Conservation (phyloP, 2,797 vertebrate genomes). For the Centropyge bicolor region DNA sequence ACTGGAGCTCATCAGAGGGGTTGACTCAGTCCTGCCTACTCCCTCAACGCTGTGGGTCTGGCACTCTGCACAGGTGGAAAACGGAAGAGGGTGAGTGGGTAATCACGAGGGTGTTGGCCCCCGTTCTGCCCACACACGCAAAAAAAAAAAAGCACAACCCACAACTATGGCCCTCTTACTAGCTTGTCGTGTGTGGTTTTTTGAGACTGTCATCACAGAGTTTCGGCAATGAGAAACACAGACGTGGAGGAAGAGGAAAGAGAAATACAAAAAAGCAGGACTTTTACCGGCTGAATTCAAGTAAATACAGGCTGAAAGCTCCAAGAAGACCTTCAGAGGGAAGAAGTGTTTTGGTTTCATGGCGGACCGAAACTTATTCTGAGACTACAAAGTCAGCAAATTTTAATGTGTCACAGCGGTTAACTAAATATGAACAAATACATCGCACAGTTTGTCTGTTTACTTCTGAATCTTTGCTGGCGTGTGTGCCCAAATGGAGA, state of each 20-base stretch:
- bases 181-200: slow-evolving; percentile 74
- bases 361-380: slow-evolving; percentile 42
- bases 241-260: slow-evolving; percentile 48
- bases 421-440: slow-evolving; percentile 61
- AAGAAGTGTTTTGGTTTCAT: slow-evolving; percentile 61
- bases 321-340: slow-evolving; percentile 28
- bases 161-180: slow-evolving; percentile 80
- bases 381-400: slow-evolving; percentile 59
- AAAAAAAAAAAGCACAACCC: slow-evolving; percentile 58
- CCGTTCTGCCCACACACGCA: slow-evolving; percentile 62
- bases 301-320: slow-evolving; percentile 31
- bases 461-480: slow-evolving; percentile 47
- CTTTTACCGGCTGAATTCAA: slow-evolving; percentile 35
- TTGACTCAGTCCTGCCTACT: slow-evolving; percentile 76
- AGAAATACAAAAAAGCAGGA: slow-evolving; percentile 48
- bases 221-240: slow-evolving; percentile 76
- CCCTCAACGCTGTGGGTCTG: slow-evolving; percentile 77
- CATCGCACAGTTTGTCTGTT: slow-evolving; percentile 59
- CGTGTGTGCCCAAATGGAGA: slow-evolving; percentile 45
- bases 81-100: slow-evolving; percentile 79
- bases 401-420: slow-evolving; percentile 60
- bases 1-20: slow-evolving; percentile 78
- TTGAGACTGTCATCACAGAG: slow-evolving; percentile 74
- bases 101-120: slow-evolving; percentile 82
- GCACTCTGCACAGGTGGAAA: slow-evolving; percentile 82